These are phyloP conservation scores for Sebastes diploproa DNA, from an alignment of 2,797 vertebrate species.

Conservation along the genomic window DNA sequence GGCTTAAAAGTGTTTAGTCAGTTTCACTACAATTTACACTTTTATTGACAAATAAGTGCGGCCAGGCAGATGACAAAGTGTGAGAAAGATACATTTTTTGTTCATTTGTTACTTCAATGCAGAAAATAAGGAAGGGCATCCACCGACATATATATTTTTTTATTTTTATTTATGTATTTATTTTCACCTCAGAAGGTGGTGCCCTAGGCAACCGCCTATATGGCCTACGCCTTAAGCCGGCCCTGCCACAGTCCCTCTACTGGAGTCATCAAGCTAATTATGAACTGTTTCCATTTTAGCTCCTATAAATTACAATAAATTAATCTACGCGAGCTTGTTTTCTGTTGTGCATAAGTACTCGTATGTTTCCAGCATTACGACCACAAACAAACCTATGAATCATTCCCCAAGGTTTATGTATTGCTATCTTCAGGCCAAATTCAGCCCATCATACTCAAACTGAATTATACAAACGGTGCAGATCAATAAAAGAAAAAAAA, in stretches of 20 bases:
- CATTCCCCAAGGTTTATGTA: background rate
- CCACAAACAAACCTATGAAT: conserved; percentile 17
- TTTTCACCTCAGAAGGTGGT: background rate
- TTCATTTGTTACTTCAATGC: no score
- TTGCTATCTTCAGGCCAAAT: conserved; percentile 15
- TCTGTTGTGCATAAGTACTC: background rate
- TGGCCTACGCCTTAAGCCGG: background rate
- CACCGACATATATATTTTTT: background rate
- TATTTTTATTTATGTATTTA: background rate
- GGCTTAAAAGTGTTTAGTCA: background rate
- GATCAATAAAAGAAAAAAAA: conserved; percentile 28
- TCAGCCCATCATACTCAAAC: background rate
- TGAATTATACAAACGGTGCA: conserved; percentile 37
- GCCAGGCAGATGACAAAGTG: background rate
- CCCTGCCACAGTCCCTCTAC: background rate
- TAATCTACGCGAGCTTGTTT: background rate
- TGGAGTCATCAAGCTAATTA: background rate
- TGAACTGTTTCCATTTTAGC: background rate
- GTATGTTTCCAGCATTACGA: background rate
- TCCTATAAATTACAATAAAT: background rate
- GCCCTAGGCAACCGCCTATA: background rate
- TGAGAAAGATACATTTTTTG: no score
- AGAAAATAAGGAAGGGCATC: background rate
- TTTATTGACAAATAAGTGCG: background rate
- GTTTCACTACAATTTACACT: background rate